Percentiles rank a stretch among this genome's conserved stretches.
Conservation (phyloP, 1,140 invertebrate species). For the Tigriopus japonicus region DNA sequence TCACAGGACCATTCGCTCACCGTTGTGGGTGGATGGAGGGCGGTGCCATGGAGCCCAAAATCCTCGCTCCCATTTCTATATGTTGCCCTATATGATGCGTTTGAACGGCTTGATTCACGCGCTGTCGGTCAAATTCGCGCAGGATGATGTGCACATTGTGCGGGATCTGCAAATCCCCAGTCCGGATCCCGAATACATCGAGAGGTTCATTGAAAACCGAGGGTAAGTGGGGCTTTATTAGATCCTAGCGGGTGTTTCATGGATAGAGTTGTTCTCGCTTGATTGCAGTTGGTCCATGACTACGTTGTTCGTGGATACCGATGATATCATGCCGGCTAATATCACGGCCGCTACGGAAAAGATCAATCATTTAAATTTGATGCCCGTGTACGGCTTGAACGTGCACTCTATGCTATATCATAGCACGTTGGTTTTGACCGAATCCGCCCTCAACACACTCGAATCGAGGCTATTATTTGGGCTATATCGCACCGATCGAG, state of each 20-base stretch:
- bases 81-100: neutral
- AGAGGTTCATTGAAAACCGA: neutral
- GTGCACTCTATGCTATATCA: neutral
- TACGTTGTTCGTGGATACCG: neutral
- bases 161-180: neutral
- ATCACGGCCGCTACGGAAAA: neutral
- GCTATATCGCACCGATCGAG: neutral
- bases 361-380: neutral
- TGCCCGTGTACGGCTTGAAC: neutral
- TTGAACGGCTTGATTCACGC: neutral
- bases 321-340: neutral
- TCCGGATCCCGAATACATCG: neutral
- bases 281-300: neutral
- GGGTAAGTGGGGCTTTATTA: neutral
- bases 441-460: neutral
- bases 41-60: neutral
- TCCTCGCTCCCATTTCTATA: neutral
- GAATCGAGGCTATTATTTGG: neutral
- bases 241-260: no score
- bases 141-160: neutral
- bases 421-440: neutral
- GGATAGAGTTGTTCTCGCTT: no score
- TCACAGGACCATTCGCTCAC: neutral
- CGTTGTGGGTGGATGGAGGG: neutral
- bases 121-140: neutral